Base-by-base conservation (phyloP, 64 coral and sea anemone genomes). In the Orbicella faveolata region DNA sequence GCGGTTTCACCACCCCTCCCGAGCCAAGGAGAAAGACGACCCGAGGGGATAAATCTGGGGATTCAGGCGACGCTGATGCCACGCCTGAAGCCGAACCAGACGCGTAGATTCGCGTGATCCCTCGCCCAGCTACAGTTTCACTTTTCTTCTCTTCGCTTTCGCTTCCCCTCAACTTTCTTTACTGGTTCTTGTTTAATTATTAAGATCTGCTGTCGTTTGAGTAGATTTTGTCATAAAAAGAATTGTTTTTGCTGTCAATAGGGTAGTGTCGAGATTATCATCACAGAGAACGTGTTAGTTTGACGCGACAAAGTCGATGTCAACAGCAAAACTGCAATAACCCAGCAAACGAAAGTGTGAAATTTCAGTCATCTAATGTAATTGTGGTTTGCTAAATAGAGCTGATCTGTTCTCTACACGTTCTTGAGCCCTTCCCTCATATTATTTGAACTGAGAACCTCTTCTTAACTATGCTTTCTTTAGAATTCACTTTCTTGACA, bases 1-100 rank as follows among this genome's bases (percentile, higher is more conserved):
- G 76, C 7, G 93, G 93, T 17, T 95, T 81, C 63, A 90, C 89
- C 36, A 95, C 93, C 12, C 93, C 93, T 21, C 93, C 93, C 18
- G 90, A 92, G 33, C 81, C 90, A 19, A 91, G 93, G 15, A 75
- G 93, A 74, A 82, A 87, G 68, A 34, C 87, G 10, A 84, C 81
- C 36, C 63, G 82, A 10, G 75, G 76, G 7, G 81, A 91, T 10
- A 75, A 89, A 25, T 70, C 83, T 53, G 84, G 55, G 2, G 77
- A 83, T 57, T 26, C 65, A 65, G 90, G 61, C 41, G 80, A 84
- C 19, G 75, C 53, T 11, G 90, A 92, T 57, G 48, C 61, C 19
- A 53, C 63, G 16, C 7, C 48, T 52, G 90, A 87, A 23, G 15
- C 81, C 3, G 72, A 83, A n/a, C 75, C 82, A 57, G 74, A 83